phyloP scores from a whole-genome alignment of 2,888 invertebrate genomes.

The Amitus sp. region DNA sequence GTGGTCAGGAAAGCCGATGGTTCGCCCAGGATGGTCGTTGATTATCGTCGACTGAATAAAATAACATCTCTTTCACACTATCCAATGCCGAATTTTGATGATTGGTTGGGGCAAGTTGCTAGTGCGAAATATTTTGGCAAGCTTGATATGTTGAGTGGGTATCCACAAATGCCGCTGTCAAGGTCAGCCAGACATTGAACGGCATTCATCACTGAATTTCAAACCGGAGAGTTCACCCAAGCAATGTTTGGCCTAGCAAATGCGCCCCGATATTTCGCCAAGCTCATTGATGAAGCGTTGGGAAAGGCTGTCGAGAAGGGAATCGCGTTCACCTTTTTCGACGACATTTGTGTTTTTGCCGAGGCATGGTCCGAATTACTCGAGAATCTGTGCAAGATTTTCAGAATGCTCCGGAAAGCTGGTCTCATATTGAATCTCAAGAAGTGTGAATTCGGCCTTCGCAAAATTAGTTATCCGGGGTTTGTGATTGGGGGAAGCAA shows the following conservation, averaged over 20 bases:
- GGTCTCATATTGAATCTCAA: constrained; percentile 8
- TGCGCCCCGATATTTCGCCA: constrained; percentile 44
- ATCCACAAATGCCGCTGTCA: constrained; percentile 13
- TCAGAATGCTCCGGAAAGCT: constrained; percentile 14
- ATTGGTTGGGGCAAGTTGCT: constrained; percentile 50
- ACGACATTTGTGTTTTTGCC: constrained; percentile 14
- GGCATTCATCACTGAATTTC: constrained; percentile 19
- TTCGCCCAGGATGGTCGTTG: constrained; percentile 40
- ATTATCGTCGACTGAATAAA: constrained; percentile 50
- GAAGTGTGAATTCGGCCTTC: no score
- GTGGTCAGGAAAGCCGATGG: constrained; percentile 42
- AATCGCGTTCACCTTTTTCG: constrained; percentile 15
- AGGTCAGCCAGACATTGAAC: constrained; percentile 18
- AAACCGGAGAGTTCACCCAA: constrained; percentile 43
- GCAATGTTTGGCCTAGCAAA: constrained; percentile 50
- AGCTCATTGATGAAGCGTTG: constrained; percentile 22
- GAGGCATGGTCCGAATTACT: constrained; percentile 15
- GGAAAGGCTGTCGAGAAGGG: no score
- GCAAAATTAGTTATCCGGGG: no score
- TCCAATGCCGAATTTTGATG: constrained; percentile 45
- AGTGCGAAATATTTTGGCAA: constrained; percentile 46
- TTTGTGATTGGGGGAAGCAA: constrained; percentile 21
- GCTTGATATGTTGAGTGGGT: constrained; percentile 50
- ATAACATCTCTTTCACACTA: constrained; percentile 33
- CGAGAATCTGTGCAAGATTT: constrained; percentile 6